A percentile compares a stretch with the other conserved stretches of the same genome.
Conservation (phyloP, 2,797 vertebrate genomes). For the Oreortyx pictus region DNA sequence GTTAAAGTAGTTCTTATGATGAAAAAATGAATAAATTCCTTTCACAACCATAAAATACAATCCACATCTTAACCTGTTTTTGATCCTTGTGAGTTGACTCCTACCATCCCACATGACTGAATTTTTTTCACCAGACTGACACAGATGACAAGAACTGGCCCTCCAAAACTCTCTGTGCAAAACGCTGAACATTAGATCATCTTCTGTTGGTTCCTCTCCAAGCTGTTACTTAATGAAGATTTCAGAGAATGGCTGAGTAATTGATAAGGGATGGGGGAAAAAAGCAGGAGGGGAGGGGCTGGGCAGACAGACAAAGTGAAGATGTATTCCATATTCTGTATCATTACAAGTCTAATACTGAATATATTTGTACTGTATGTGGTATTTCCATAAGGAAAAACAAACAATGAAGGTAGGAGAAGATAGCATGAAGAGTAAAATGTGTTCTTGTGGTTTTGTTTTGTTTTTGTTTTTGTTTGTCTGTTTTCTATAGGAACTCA, state of each 20-base stretch:
- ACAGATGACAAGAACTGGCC: neutral
- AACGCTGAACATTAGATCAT: neutral
- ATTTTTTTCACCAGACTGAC: neutral
- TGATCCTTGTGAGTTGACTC: neutral
- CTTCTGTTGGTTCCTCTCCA: neutral
- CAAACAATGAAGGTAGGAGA: neutral
- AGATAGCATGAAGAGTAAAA: neutral
- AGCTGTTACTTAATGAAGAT: neutral
- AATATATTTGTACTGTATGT: neutral
- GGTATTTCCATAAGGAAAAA: neutral
- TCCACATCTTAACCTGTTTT: neutral
- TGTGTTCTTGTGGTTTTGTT: neutral
- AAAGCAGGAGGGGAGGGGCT: neutral
- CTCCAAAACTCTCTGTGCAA: neutral
- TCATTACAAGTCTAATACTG: neutral
- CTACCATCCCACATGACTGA: neutral
- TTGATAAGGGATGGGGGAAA: neutral
- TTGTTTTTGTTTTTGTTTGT: neutral
- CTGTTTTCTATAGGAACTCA: constrained; percentile 78
- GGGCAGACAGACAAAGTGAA: neutral
- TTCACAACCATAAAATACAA: neutral
- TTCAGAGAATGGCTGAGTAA: neutral
- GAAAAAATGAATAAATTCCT: neutral
- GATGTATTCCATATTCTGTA: neutral
- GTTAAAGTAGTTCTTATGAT: constrained; percentile 18